Evolutionary conservation across 2,113 vertebrate species (phyloP).

Genomic region (Castor canadensis): DNA sequence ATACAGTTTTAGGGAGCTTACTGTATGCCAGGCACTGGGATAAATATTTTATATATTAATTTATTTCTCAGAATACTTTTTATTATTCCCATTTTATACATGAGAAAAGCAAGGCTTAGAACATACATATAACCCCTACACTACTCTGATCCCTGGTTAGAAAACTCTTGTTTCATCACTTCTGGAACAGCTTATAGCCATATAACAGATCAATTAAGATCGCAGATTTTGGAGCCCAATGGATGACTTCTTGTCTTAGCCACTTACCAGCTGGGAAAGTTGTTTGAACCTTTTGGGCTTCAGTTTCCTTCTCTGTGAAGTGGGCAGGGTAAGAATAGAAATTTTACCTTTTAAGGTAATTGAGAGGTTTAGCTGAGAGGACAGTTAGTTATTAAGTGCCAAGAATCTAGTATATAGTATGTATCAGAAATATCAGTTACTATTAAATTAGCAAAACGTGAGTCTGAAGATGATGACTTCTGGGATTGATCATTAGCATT

Average conservation of each 20-base stretch:
- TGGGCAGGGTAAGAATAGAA: not conserved
- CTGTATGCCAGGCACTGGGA: not conserved
- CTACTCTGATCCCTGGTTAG: not conserved
- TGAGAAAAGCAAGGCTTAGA: not conserved
- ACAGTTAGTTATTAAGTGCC: not conserved
- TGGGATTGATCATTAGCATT: not conserved
- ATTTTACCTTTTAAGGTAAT: not conserved
- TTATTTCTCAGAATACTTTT: not conserved
- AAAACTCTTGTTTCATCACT: not conserved
- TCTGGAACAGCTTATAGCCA: not conserved
- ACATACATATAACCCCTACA: not conserved
- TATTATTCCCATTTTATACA: not conserved
- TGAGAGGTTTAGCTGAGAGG: not conserved
- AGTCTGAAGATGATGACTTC: not conserved
- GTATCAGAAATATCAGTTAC: not conserved
- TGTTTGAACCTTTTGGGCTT: not conserved
- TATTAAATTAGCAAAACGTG: not conserved
- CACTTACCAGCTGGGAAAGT: not conserved
- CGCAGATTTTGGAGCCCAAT: not conserved
- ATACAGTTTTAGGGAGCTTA: not conserved
- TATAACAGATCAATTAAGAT: not conserved
- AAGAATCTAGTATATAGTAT: not conserved
- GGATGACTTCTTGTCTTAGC: not conserved
- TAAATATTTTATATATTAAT: not conserved
- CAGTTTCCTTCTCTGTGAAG: not conserved